phyloP scores from a whole-genome alignment of 2,113 vertebrate species.

The Hippocampus barbouri region DNA sequence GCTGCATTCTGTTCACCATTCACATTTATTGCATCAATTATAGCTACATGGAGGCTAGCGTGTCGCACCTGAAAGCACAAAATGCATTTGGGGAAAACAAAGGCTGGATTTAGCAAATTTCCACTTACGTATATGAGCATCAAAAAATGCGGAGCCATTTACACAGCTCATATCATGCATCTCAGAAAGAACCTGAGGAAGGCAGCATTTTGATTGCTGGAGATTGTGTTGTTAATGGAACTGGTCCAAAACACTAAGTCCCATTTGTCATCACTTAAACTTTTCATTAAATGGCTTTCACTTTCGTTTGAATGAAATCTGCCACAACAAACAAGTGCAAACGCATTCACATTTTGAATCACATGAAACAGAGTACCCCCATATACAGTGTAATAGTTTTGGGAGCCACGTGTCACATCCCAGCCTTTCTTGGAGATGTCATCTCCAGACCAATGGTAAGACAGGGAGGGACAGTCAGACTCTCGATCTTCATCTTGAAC shows the following conservation, averaged over 20 bases:
- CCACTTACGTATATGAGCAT: neutral
- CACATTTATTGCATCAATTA: neutral
- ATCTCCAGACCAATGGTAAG: too few relatives aligned
- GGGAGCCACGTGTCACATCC: too few relatives aligned
- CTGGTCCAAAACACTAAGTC: neutral
- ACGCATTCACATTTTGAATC: neutral
- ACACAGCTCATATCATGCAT: neutral
- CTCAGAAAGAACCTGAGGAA: neutral
- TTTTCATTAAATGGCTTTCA: neutral
- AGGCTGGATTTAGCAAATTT: neutral
- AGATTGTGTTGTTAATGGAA: neutral
- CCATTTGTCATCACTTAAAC: neutral
- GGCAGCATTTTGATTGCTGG: too few relatives aligned
- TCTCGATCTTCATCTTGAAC: too few relatives aligned
- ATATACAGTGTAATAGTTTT: neutral
- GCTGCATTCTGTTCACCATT: neutral
- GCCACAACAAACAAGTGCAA: neutral
- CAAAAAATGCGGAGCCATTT: neutral
- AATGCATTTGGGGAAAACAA: neutral
- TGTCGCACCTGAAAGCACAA: constrained; percentile 1
- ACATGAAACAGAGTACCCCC: neutral
- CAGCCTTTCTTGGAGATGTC: too few relatives aligned
- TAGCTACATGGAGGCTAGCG: neutral
- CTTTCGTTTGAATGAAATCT: neutral
- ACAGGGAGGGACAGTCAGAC: too few relatives aligned